These are phyloP conservation scores for Trichogramma dendrolimi DNA, from an alignment of 2,888 invertebrate species.

Conservation along the genomic window DNA sequence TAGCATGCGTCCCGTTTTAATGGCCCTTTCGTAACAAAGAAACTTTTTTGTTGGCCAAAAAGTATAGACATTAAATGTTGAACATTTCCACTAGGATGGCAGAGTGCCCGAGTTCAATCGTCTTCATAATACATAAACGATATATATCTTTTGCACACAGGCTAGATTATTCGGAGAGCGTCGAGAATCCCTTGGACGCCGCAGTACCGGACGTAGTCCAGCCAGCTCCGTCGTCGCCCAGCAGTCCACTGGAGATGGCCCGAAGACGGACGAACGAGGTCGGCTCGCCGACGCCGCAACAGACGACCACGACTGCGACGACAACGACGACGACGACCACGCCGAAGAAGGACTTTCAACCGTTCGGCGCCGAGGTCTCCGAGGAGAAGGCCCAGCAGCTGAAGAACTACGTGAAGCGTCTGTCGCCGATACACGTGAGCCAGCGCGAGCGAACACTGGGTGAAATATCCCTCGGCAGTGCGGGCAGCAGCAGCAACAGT, in stretches of 20 bases:
- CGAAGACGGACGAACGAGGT: background rate
- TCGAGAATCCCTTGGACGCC: too few species aligned
- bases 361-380: conserved; percentile 46
- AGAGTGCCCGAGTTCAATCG: too few species aligned
- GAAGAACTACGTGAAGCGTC: conserved; percentile 44
- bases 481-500: background rate
- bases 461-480: conserved; percentile 39
- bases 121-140: too few species aligned
- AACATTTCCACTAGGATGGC: too few species aligned
- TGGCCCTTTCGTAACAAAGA: too few species aligned
- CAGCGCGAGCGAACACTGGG: conserved; percentile 47
- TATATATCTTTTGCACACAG: too few species aligned
- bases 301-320: conserved; percentile 25
- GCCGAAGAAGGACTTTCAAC: conserved; percentile 40
- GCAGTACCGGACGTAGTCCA: too few species aligned
- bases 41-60: too few species aligned
- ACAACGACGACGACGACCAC: conserved; percentile 33
- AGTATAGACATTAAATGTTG: too few species aligned
- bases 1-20: too few species aligned
- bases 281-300: background rate
- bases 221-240: background rate
- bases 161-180: too few species aligned
- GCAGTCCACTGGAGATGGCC: background rate
- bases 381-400: conserved; percentile 45
- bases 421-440: conserved; percentile 48